phyloP scores from a whole-genome alignment of 2,113 vertebrate genomes.

The Microtus montanus region DNA sequence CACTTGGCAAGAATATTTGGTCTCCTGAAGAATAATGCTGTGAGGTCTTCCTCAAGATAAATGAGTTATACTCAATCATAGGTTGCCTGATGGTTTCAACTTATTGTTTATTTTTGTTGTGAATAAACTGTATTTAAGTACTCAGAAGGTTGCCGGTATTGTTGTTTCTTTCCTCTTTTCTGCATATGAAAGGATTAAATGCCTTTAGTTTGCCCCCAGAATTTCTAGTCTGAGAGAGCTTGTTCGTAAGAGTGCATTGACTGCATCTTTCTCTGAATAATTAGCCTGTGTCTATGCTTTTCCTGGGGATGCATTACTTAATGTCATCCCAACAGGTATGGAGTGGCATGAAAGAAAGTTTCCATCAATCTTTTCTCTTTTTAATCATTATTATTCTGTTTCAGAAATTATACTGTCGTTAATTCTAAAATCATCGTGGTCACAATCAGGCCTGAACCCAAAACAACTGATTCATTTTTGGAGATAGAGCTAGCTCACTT shows the following conservation, averaged over 20 bases:
- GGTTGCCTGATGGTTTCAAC: constrained; percentile 56
- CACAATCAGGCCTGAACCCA: constrained; percentile 96
- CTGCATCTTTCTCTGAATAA: background rate
- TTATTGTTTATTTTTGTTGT: constrained; percentile 51
- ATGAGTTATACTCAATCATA: constrained; percentile 52
- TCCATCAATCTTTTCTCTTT: constrained; percentile 29
- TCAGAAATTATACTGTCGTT: constrained; percentile 97
- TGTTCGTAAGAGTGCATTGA: background rate
- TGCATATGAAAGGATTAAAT: constrained; percentile 18
- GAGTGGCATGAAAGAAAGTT: background rate
- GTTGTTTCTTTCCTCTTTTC: constrained; percentile 37
- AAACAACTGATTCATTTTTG: constrained; percentile 91
- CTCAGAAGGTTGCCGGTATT: background rate
- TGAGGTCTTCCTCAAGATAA: constrained; percentile 53
- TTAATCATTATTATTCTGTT: constrained; percentile 62
- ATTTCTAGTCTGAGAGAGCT: background rate
- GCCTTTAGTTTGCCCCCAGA: background rate
- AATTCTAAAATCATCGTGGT: constrained; percentile 99
- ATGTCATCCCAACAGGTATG: background rate
- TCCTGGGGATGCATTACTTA: background rate
- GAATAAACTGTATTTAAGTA: constrained; percentile 56
- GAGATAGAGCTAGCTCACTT: constrained; percentile 98
- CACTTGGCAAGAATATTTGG: constrained; percentile 47
- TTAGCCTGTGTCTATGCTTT: background rate
- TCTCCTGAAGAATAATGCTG: constrained; percentile 25